Evolutionary conservation across 2,888 invertebrate genomes (phyloP).

Genomic region (Volucella zonaria): DNA sequence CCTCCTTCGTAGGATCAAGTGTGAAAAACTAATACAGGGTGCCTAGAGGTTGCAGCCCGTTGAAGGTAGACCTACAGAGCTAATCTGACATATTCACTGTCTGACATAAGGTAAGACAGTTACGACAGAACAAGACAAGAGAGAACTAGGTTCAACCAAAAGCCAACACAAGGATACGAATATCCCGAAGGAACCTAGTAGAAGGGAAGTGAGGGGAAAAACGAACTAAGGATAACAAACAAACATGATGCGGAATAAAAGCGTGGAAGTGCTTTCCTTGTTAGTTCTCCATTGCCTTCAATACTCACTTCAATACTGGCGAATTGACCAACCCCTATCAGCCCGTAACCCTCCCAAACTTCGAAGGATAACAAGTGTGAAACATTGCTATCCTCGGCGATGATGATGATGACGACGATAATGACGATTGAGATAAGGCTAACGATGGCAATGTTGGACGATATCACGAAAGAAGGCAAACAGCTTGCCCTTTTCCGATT

Average conservation of each 20-base stretch:
- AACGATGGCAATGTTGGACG: constrained; percentile 58
- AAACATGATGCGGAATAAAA: constrained; percentile 52
- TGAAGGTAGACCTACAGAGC: constrained; percentile 24
- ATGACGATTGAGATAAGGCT: constrained; percentile 44
- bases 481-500: constrained; percentile 42
- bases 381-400: constrained; percentile 22
- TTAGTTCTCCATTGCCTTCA: neutral
- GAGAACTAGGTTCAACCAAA: constrained; percentile 16
- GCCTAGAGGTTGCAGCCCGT: constrained; percentile 6
- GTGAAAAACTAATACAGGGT: constrained; percentile 49
- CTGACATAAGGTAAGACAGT: constrained; percentile 25
- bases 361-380: constrained; percentile 32
- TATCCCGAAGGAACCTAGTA: constrained; percentile 31
- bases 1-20: constrained; percentile 49
- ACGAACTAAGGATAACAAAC: constrained; percentile 41
- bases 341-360: neutral
- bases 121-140: neutral
- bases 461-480: constrained; percentile 55
- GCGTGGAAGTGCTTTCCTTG: constrained; percentile 42
- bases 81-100: constrained; percentile 31
- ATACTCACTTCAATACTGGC: constrained; percentile 9
- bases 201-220: constrained; percentile 3
- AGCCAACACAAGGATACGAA: constrained; percentile 29
- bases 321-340: constrained; percentile 33
- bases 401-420: constrained; percentile 32